Percentiles rank a stretch among this genome's conserved stretches.
These are phyloP conservation scores for Pseudomugil tenellus DNA, from an alignment of 2,797 vertebrate species.

Conservation along the genomic window DNA sequence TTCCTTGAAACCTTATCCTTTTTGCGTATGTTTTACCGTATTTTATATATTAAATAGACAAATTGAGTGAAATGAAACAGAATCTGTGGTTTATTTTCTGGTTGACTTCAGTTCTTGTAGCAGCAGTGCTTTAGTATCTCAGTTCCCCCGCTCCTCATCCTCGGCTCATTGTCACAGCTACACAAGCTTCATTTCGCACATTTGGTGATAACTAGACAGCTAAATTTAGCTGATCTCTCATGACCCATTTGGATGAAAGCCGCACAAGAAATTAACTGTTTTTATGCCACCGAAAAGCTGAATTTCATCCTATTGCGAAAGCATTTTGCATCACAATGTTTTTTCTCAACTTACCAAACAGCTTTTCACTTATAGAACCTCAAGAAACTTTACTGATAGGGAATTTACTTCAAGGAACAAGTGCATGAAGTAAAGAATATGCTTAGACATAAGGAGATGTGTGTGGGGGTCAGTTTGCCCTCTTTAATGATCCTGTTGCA, in stretches of 20 bases:
- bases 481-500: background rate
- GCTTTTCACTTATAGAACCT: background rate
- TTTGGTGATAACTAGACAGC: constrained; percentile 28
- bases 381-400: background rate
- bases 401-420: background rate
- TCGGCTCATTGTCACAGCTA: constrained; percentile 19
- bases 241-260: constrained; percentile 14
- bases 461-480: background rate
- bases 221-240: constrained; percentile 39
- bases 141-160: background rate
- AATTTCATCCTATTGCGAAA: background rate
- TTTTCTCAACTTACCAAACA: background rate
- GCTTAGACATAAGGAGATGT: background rate
- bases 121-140: background rate
- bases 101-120: background rate
- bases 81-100: constrained; percentile 50
- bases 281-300: background rate
- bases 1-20: constrained; percentile 90
- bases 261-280: constrained; percentile 1
- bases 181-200: constrained; percentile 31
- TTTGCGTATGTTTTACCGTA: constrained; percentile 91
- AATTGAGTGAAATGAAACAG: constrained; percentile 81
- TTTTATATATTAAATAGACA: constrained; percentile 94
- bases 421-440: background rate
- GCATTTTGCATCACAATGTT: background rate